Conservation (phyloP, 2,113 vertebrate genomes). For the Corynorhinus townsendii region DNA sequence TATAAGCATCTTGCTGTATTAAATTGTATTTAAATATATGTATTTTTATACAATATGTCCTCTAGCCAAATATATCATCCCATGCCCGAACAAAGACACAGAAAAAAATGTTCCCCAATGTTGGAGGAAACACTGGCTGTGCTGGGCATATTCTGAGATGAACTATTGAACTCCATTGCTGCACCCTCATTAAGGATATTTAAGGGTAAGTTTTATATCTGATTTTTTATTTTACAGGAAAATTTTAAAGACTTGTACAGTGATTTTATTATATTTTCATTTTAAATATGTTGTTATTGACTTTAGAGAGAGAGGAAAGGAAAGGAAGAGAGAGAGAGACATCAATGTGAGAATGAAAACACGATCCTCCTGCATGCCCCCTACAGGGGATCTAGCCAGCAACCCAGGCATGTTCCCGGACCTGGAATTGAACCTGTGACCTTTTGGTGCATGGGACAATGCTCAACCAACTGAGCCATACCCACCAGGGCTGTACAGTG, state of each 20-base stretch:
- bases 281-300: no score
- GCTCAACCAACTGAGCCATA: no score
- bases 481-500: background rate
- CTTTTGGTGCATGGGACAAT: no score
- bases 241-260: background rate
- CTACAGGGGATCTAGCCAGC: no score
- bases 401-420: no score
- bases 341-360: no score
- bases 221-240: background rate
- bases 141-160: background rate
- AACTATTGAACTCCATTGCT: background rate
- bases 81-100: background rate
- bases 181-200: background rate
- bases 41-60: background rate
- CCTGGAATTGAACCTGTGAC: no score
- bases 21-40: background rate
- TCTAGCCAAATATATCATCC: background rate
- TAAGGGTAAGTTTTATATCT: background rate
- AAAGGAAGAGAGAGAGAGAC: no score
- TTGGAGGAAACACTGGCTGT: background rate
- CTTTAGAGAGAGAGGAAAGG: no score
- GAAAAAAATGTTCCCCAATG: background rate
- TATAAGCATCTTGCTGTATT: background rate
- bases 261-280: background rate
- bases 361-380: no score